Percentiles rank a stretch among this genome's conserved stretches.
Evolutionary conservation across 2,888 invertebrate genomes (phyloP).

Genomic region (Lochmaea capreae): DNA sequence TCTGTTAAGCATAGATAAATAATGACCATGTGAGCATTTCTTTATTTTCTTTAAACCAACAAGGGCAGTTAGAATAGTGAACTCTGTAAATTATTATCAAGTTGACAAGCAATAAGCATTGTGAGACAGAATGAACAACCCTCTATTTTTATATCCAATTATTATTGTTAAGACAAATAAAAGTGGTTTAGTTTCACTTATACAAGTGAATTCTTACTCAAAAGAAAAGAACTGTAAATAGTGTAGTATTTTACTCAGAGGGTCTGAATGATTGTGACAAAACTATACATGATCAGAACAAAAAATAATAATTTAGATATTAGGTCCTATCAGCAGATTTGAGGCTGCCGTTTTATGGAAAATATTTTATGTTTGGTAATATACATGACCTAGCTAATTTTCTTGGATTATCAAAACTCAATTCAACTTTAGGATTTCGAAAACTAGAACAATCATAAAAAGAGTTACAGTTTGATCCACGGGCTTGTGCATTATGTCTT

Average conservation of each 20-base stretch:
- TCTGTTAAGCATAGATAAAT: neutral
- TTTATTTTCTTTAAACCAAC: constrained; percentile 23
- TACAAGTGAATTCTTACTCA: constrained; percentile 55
- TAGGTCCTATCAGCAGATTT: constrained; percentile 29
- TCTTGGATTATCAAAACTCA: too few species aligned
- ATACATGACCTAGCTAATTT: too few species aligned
- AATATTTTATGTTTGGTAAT: neutral
- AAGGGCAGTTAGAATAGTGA: constrained; percentile 46
- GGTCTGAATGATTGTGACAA: constrained; percentile 61
- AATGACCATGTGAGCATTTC: neutral
- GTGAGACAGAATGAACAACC: constrained; percentile 67
- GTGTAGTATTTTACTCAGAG: constrained; percentile 59
- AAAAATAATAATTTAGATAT: constrained; percentile 36
- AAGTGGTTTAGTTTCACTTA: constrained; percentile 58
- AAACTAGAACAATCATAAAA: too few species aligned
- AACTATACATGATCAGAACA: constrained; percentile 49
- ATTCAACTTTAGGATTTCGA: too few species aligned
- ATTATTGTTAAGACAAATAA: constrained; percentile 60
- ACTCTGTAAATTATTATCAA: constrained; percentile 61
- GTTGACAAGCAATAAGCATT: constrained; percentile 67
- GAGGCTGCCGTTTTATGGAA: constrained; percentile 24
- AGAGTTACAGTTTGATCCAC: too few species aligned
- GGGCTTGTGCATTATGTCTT: too few species aligned
- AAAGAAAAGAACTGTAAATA: constrained; percentile 55
- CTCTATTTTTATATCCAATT: constrained; percentile 69